Evolutionary conservation across 2,113 vertebrate genomes (phyloP).

Genomic region (Petrocephalus microphthalmus): DNA sequence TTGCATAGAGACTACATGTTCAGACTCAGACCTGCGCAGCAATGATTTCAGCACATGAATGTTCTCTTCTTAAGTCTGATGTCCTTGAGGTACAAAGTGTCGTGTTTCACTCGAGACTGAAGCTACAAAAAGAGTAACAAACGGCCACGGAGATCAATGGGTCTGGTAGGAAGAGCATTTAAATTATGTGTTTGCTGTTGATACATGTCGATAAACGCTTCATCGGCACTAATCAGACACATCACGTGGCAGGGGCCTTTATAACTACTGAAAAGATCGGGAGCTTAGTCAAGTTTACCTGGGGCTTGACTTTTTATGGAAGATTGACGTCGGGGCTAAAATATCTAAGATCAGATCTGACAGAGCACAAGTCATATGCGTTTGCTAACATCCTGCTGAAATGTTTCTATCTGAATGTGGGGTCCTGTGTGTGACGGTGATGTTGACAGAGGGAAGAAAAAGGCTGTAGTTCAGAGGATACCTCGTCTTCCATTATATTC

Average conservation of each 20-base stretch:
- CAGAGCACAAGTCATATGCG: not conserved
- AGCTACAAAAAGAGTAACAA: not conserved
- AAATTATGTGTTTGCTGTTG: not conserved
- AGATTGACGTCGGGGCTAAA: too few relatives aligned
- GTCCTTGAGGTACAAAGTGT: not conserved
- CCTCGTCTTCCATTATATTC: not conserved
- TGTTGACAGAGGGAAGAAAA: not conserved
- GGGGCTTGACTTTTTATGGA: too few relatives aligned
- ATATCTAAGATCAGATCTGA: too few relatives aligned
- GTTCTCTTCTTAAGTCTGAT: not conserved
- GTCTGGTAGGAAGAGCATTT: constrained; percentile 31
- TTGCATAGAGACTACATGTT: not conserved
- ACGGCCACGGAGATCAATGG: constrained; percentile 27
- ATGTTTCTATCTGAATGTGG: not conserved
- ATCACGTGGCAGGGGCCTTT: too few relatives aligned
- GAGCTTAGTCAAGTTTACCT: too few relatives aligned
- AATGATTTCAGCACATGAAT: not conserved
- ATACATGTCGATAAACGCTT: not conserved
- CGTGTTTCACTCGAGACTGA: not conserved
- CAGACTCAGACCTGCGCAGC: not conserved
- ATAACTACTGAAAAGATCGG: too few relatives aligned
- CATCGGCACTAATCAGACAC: not conserved
- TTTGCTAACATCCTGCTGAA: not conserved
- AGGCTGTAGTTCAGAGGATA: not conserved
- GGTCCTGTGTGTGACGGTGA: not conserved